A percentile compares a stretch with the other conserved stretches of the same genome.
Evolutionary conservation across 2,797 vertebrate species (phyloP).

Genomic region (Gymnodraco acuticeps): DNA sequence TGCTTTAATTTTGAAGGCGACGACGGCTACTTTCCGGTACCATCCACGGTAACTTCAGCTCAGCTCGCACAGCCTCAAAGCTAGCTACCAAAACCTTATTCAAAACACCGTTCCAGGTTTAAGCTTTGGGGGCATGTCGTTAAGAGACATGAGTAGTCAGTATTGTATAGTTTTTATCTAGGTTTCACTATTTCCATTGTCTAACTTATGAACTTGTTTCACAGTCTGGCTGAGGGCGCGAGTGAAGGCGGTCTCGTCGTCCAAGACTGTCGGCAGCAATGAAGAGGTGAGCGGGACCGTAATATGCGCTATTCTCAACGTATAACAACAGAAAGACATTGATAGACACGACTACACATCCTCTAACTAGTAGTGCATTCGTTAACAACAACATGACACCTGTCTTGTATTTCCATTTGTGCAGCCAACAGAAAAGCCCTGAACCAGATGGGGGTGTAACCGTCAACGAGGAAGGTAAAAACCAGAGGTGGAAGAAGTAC

Average conservation of each 20-base stretch:
- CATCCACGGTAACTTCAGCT: neutral
- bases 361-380: rapidly evolving
- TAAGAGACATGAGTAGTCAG: rapidly evolving
- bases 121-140: rapidly evolving
- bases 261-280: constrained; percentile 70
- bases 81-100: constrained; percentile 25
- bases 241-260: constrained; percentile 72
- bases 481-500: too few relatives aligned
- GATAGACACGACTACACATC: neutral
- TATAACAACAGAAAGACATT: neutral
- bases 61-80: neutral
- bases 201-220: constrained; percentile 57
- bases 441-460: constrained; percentile 75
- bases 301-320: constrained; percentile 17
- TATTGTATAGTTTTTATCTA: neutral
- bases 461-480: constrained; percentile 81
- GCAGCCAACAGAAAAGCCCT: constrained; percentile 84
- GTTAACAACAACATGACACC: neutral
- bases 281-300: constrained; percentile 75
- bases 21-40: constrained; percentile 24
- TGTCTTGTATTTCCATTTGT: constrained; percentile 15
- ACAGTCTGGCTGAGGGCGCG: constrained; percentile 66
- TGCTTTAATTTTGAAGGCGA: constrained; percentile 35
- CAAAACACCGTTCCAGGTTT: neutral
- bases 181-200: neutral